phyloP scores from a whole-genome alignment of 1,140 invertebrate genomes.

The Scaptodrosophila lebanonensis region DNA sequence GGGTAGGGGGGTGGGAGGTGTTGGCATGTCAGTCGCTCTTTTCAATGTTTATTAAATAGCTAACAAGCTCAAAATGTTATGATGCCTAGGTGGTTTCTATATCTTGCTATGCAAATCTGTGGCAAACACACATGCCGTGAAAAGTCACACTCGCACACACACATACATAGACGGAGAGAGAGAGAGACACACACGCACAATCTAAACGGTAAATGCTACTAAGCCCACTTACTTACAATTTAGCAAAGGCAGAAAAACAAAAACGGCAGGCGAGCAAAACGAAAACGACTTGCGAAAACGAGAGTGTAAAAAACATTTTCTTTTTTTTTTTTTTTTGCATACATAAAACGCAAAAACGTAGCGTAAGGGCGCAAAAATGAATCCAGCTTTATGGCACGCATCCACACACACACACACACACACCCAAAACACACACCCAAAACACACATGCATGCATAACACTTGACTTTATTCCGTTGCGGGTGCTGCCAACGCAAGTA shows the following conservation, averaged over 20 bases:
- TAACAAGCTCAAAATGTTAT: constrained; percentile 52
- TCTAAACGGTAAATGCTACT: constrained; percentile 70
- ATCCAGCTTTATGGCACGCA: constrained; percentile 73
- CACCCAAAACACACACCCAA: constrained; percentile 17
- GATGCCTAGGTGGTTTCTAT: constrained; percentile 62
- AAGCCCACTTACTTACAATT: constrained; percentile 75
- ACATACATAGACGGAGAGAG: constrained; percentile 7
- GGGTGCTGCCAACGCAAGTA: constrained; percentile 49
- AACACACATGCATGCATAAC: constrained; percentile 23
- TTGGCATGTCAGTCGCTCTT: constrained; percentile 3
- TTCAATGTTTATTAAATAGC: constrained; percentile 55
- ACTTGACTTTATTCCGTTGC: constrained; percentile 73
- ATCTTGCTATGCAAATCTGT: too few relatives aligned
- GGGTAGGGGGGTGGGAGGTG: too few relatives aligned
- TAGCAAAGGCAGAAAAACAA: constrained; percentile 53
- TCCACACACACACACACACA: constrained; percentile 14
- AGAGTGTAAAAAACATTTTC: constrained; percentile 73
- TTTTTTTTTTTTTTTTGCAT: too few relatives aligned
- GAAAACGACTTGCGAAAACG: constrained; percentile 56
- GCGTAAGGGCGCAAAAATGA: constrained; percentile 49
- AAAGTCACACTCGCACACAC: constrained; percentile 37
- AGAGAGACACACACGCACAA: constrained; percentile 7
- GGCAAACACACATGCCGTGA: constrained; percentile 55
- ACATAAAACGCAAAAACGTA: constrained; percentile 54
- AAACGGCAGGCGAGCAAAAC: constrained; percentile 31